Evolutionary conservation across 2,888 invertebrate genomes (phyloP), one percentile per base, ranked within the genome.

Genomic region (Tachystola acroxantha): DNA sequence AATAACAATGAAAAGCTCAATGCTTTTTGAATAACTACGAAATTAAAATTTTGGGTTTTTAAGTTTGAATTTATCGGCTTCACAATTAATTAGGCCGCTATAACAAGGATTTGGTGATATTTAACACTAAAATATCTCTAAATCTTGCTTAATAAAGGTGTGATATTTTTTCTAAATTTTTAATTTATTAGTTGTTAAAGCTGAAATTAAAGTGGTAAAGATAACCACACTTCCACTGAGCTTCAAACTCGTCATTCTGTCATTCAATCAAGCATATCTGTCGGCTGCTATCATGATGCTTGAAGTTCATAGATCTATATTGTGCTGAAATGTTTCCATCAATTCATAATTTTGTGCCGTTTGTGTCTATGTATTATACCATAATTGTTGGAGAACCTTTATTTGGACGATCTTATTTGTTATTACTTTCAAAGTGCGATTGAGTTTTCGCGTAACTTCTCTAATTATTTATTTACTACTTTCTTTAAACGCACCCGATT

Each of bases 61-160:
- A 41, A 34, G 50, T 48, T 50, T 48, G 50, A 54, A 52, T 47
- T 57, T 56, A 64, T 71, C 68, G 61, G 62, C 66, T 68, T 69
- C 53, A 49, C 42, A 48, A 62, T 63, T 65, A 64, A 59, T 62
- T 56, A 53, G 65, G 64, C 62, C 53, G 64, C 66, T 65, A 47
- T 63, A 69, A 68, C 60, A 52, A 57, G 64, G 68, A 70, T 65
- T 70, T 70, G 75, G 74, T 75, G 66, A 66, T 64, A 55, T 50
- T 53, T 64, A 59, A 59, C 57, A 55, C 46, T 39, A 42, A 53
- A 53, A 52, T 55, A 54, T 57, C 45, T 55, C 57, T 46, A 45
- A 54, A 46, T 49, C 45, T 39, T 45, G 52, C 50, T 53, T 53
- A 46, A 41, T 24, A 41, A 48, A 46, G 46, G 40, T 36, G 37